Base-by-base conservation (phyloP, 2,888 invertebrate genomes). In the Euspilapteryx auroguttella region DNA sequence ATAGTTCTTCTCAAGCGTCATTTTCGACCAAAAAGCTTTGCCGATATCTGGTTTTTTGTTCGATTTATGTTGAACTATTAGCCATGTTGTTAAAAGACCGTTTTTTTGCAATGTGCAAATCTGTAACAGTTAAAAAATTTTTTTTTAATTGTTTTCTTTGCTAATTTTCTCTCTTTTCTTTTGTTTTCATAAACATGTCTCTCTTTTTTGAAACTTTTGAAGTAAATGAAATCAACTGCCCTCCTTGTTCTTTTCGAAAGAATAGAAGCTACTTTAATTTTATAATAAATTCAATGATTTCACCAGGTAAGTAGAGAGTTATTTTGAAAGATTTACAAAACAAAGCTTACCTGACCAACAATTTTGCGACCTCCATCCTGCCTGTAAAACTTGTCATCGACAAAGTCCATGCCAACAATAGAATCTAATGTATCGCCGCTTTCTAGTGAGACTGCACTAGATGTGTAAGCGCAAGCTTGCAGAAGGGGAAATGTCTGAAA, bases 1-100 rank as follows among this genome's bases (percentile, higher is more conserved):
- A 44, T 68, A 63, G 2, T 36, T 42, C 34, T 47, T 59, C 34
- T 68, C 62, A 4, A 71, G 36, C 30, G 49, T 62, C 31, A 65
- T 48, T 52, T 52, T 65, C 0, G 75, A 69, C 56, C 65, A 64
- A 32, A 45, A 65, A 0, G 73, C 63, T 40, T 61, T 65, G 3
- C 71, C 69, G 0, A 62, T 48, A 13, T 73, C 69, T 9, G 37
- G 37, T 0, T 37, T 28, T 2, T 34, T 38, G 37, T 49, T 51
- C 0, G 40, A 33, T 38, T 51, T 71, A 12, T 69, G 62, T 44
- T 64, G 62, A 13, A 64, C 44, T 37, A 76, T 55, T 1, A 52
- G 56, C 69, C 73, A 76, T 37, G 65, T 50, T 29, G 55, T 55
- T 7, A 77, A 31, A 3, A 59, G 35, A 3, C 76, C 76, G 15